Evolutionary conservation across 2,888 invertebrate species (phyloP), one percentile per base, ranked within the genome.

Genomic region (Desoria tigrina): DNA sequence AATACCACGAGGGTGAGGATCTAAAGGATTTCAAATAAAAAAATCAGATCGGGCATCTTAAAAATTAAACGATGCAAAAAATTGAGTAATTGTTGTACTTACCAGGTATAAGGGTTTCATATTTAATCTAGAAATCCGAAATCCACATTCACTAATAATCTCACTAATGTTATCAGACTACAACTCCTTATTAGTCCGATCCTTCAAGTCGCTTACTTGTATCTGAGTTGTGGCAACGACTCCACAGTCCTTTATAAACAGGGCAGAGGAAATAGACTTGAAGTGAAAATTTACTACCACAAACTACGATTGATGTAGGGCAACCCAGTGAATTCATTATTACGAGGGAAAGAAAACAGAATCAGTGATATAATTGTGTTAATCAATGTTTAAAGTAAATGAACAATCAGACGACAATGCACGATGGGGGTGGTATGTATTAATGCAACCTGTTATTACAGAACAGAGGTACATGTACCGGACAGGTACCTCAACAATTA

Each of bases 1-100:
- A 74, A 42, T 39, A 65, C 70, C 26, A 61, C 69, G 27, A 66
- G 64, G 50, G 65, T 65, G n/a, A 66, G 53, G 49, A 69, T 51
- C 69, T 69, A 32, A 7, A 32, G 32, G 11, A 32, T 11, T 32
- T 11, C 32, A 11, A 32, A 7, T 32, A 7, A 32, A 32, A 32
- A 32, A 11, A 32, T 32, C 32, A 32, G 32, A n/a, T 32, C 4
- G 4, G 11, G 32, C 32, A 7, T 32, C 28, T 51, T 14, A 21
- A 23, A 51, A 51, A 21, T 23, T 24, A 26, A 51, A 21, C 23
- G 23, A 49, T 49, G n/a, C 7, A 49, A 6, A 49, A 49, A n/a
- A 49, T 49, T n/a, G n/a, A n/a, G n/a, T n/a, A n/a, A n/a, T 32
- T 24, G 23, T 37, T 49, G 26, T 64, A 23, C 60, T 65, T 65